These are phyloP conservation scores for Lemur catta DNA, from an alignment of 2,797 vertebrate species.

Conservation along the genomic window DNA sequence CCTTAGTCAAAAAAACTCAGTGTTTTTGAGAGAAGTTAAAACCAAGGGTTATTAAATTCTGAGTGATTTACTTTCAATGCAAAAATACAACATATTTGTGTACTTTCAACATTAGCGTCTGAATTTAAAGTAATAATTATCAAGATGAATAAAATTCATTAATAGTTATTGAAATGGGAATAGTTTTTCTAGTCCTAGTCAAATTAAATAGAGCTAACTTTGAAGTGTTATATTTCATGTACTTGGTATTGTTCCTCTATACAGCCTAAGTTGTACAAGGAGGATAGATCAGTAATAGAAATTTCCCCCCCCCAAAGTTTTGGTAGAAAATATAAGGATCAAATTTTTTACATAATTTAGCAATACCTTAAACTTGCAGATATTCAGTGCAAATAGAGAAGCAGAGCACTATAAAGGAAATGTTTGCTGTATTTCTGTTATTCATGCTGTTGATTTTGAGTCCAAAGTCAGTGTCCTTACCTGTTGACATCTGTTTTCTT, in stretches of 20 bases:
- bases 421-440: slow-evolving; percentile 73
- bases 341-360: background rate
- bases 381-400: slow-evolving; percentile 47
- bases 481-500: slow-evolving; percentile 86
- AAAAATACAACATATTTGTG: background rate
- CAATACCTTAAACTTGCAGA: background rate
- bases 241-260: background rate
- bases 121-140: background rate
- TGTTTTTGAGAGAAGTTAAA: slow-evolving; percentile 30
- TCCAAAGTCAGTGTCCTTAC: slow-evolving; percentile 70
- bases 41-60: background rate
- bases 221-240: background rate
- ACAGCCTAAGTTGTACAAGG: background rate
- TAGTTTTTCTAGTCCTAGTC: background rate
- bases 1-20: background rate
- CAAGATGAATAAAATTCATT: background rate
- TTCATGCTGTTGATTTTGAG: slow-evolving; percentile 76
- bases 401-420: slow-evolving; percentile 48
- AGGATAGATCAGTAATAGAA: background rate
- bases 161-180: background rate
- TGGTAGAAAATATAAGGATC: background rate
- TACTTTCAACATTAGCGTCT: background rate
- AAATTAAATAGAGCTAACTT: background rate
- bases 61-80: background rate
- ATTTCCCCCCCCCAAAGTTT: background rate